Evolutionary conservation across 2,113 vertebrate species (phyloP), one percentile per base, ranked within the genome.

Genomic region (Oryzias woworae): DNA sequence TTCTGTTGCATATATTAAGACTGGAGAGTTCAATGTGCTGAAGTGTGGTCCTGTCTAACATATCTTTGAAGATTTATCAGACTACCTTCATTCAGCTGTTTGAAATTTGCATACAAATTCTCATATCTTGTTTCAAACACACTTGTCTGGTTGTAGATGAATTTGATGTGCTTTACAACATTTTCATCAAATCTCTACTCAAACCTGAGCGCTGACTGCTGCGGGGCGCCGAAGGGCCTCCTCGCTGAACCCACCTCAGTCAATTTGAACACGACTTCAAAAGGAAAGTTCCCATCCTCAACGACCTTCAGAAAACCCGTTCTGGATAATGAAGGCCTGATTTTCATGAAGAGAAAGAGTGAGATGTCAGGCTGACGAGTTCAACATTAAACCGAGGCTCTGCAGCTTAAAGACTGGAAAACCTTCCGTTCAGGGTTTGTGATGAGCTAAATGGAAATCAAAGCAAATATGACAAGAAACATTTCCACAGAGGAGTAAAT

Each of bases 231-330:
- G 13, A 56, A 75, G 58, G 76, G 66, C 42, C 66, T 57, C 0
- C 61, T 62, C 62, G 18, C 49, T 23, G 58, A 66, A 60, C 50
- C 14, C 1, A 57, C 62, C 45, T 48, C 45, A 61, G 45, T 67
- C 62, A 65, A 75, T 81, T 62, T 72, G 48, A 77, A 73, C 61
- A 36, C 2, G 28, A 62, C 77, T 84, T 79, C 71, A 85, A 82
- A 84, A 73, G 52, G 16, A 49, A 58, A 57, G 53, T 77, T 73
- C 22, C 31, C 63, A 54, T 61, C 66, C 46, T 22, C 24, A 26
- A 8, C 58, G 73, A 77, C 78, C 73, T 72, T 64, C 65, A 75
- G 52, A 45, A 15, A 67, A 67, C 62, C 52, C 6, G 4, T 53
- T 28, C 50, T 14, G 16, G 26, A 24, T 47, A 78, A 80, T 57